phyloP scores from a whole-genome alignment of 2,797 vertebrate species.

The Sebastes aleutianus region DNA sequence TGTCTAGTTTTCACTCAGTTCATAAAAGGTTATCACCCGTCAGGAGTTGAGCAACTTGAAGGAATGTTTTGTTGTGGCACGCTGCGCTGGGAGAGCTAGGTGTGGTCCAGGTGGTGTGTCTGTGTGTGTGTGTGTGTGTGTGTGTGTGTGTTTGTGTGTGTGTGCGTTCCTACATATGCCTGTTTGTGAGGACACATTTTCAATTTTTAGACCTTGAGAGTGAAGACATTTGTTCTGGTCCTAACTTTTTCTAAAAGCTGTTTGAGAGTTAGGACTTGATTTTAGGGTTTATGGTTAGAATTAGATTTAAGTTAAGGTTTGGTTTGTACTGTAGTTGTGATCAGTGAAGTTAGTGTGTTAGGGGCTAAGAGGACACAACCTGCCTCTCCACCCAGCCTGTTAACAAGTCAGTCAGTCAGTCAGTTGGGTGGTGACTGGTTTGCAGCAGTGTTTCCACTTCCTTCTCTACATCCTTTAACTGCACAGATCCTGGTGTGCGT shows the following conservation, averaged over 20 bases:
- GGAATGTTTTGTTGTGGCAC: slow-evolving; percentile 44
- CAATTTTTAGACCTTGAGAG: not conserved
- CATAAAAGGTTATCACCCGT: slow-evolving; percentile 21
- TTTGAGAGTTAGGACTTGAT: not conserved
- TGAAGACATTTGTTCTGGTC: not conserved
- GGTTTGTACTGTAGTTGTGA: not conserved
- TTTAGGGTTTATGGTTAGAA: not conserved
- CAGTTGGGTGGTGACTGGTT: slow-evolving; percentile 34
- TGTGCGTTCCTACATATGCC: too few species aligned
- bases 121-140: not conserved
- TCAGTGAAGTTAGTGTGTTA: not conserved
- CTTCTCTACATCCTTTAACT: slow-evolving; percentile 76
- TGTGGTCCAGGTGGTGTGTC: slow-evolving; percentile 26
- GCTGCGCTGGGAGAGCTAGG: slow-evolving; percentile 2
- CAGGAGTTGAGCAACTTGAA: slow-evolving; percentile 41
- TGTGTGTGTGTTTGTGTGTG: not conserved
- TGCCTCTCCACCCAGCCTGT: not conserved
- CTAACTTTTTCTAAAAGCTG: too few species aligned
- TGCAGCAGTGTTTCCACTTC: slow-evolving; percentile 47
- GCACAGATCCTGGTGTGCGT: slow-evolving; percentile 62
- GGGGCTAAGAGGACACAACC: not conserved
- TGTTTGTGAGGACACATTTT: not conserved
- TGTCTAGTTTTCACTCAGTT: not conserved
- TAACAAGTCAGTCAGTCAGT: not conserved
- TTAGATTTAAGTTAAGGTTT: not conserved